Base-by-base conservation (phyloP, 2,888 invertebrate species). In the Drosophila neonasuta region DNA sequence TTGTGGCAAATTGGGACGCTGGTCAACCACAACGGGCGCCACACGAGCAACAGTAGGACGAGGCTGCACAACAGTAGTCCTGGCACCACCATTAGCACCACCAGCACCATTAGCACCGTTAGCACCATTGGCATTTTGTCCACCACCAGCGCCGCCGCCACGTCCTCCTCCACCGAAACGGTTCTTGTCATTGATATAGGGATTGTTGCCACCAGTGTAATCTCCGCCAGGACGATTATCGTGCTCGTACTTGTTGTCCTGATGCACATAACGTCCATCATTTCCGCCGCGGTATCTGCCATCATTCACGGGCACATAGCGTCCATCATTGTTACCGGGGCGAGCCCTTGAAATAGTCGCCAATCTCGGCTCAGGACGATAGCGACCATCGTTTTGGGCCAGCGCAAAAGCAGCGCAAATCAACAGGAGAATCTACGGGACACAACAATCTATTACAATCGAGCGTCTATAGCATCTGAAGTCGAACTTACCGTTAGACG, bases 181-280 rank as follows among this genome's bases (percentile, higher is more conserved):
- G 48, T 80, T 67, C 17, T 80, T 86, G 51, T 72, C 71, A 3
- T 68, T 74, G 58, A 64, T 60, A 54, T 89, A 90, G 42, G 80
- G 79, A 32, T 72, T 80, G 8, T 52, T 69, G 29, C 57, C 66
- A 2, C 90, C 90, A 0, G 63, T 7, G 55, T 90, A 90, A 30
- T 75, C 86, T 0, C 87, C 90, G 34, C 84, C 88, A 32, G 81
- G 81, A 34, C 82, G 80, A 66, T 71, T 67, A 34, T 89, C 89
- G 15, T 89, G 89, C 13, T 71, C 10, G 50, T 89, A 89, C 17
- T 81, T 88, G 17, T 80, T 86, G 74, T 90, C 90, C 34, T 91
- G 77, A 74, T 93, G 93, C 82, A 92, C 87, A 86, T 93, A 94
- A 76, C 92, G 92, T 1, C 90, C 90, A 54, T 89, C 89, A 55